Percentiles rank a stretch among this genome's conserved stretches.
These are phyloP conservation scores for Pelecanus crispus DNA, from an alignment of 2,113 vertebrate species.

Conservation along the genomic window DNA sequence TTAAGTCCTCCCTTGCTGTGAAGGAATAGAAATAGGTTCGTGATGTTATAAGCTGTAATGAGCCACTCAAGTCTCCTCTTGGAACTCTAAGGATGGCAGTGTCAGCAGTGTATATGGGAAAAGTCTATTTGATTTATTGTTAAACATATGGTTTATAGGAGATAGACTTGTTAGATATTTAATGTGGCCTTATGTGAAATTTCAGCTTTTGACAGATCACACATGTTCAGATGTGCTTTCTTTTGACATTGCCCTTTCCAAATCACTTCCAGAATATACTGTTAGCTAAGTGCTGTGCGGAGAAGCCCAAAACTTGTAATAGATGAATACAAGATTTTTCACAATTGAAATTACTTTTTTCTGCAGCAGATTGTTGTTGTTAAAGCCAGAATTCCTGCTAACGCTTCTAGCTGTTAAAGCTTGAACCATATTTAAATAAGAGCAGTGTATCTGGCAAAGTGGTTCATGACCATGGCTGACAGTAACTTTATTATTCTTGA, in stretches of 20 bases:
- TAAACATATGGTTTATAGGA: background rate
- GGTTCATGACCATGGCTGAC: background rate
- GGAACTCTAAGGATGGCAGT: background rate
- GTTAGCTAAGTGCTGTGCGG: background rate
- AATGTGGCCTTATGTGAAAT: background rate
- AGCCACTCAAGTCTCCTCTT: background rate
- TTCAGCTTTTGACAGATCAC: background rate
- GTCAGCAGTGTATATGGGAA: background rate
- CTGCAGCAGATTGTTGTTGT: background rate
- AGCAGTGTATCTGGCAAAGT: background rate
- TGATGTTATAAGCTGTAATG: background rate
- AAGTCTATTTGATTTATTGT: background rate
- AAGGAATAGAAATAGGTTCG: background rate
- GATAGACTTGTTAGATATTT: background rate
- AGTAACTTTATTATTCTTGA: background rate
- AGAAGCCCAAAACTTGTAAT: background rate
- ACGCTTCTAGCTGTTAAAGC: background rate
- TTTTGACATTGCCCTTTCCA: background rate
- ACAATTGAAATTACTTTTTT: background rate
- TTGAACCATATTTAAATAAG: background rate
- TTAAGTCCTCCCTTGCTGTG: background rate
- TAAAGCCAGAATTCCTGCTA: background rate
- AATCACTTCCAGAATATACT: background rate
- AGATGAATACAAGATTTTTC: background rate
- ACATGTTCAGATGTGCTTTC: background rate